Conservation (phyloP, 1,140 invertebrate genomes). For the Sarcophaga bullata region DNA sequence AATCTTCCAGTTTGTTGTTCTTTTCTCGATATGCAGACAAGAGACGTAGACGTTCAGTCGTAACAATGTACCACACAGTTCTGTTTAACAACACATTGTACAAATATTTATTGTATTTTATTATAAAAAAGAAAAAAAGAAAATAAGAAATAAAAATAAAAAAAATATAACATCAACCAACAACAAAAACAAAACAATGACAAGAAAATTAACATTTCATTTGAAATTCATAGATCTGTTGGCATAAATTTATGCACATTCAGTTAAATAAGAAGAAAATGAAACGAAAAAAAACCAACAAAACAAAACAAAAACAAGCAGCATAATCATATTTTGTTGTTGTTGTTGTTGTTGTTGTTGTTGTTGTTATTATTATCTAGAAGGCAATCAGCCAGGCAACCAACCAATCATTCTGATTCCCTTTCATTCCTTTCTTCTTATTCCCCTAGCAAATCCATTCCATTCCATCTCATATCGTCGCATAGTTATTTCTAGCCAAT, state of each 20-base stretch:
- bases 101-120: neutral
- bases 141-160: too few relatives aligned
- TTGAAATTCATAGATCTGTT: conserved; percentile 39
- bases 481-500: neutral
- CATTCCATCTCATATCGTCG: neutral
- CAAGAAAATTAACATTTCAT: conserved; percentile 22
- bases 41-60: neutral
- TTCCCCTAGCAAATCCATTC: neutral
- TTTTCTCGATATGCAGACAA: too few relatives aligned
- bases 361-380: too few relatives aligned
- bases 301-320: neutral
- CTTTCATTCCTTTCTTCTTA: neutral
- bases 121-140: too few relatives aligned
- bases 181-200: neutral
- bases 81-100: neutral
- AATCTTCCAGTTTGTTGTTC: conserved; percentile 31
- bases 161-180: neutral
- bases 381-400: neutral
- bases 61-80: conserved; percentile 1
- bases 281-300: neutral
- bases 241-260: neutral
- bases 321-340: too few relatives aligned
- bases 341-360: too few relatives aligned
- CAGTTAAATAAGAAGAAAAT: neutral
- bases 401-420: neutral